Percentiles rank a stretch among this genome's conserved stretches.
These are phyloP conservation scores for Hydrophis major DNA, from an alignment of 2,797 vertebrate species.

Conservation along the genomic window DNA sequence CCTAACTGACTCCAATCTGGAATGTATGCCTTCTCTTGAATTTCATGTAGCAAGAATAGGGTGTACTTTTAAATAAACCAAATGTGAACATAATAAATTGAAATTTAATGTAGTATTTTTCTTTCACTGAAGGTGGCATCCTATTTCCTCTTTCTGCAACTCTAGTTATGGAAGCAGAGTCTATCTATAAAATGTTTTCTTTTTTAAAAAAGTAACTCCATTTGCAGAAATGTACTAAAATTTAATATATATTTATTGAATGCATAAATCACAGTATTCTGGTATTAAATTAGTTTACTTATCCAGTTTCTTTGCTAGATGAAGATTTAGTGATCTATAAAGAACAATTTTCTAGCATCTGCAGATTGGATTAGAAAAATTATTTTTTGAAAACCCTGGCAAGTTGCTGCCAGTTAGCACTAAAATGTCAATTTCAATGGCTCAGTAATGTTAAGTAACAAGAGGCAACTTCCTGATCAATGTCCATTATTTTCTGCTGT, in stretches of 20 bases:
- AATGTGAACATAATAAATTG: background rate
- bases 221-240: background rate
- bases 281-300: background rate
- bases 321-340: background rate
- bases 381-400: background rate
- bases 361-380: background rate
- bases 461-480: background rate
- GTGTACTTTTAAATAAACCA: background rate
- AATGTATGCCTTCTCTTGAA: background rate
- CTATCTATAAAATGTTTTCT: background rate
- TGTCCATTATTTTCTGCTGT: background rate
- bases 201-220: background rate
- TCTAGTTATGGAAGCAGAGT: background rate
- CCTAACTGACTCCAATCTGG: background rate
- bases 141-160: background rate
- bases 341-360: background rate
- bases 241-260: background rate
- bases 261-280: background rate
- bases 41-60: background rate
- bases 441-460: background rate
- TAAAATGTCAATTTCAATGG: background rate
- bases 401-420: background rate
- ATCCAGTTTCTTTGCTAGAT: background rate
- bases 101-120: background rate
- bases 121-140: slow-evolving; percentile 23